phyloP scores from a whole-genome alignment of 2,113 vertebrate species.

The Chrysemys picta region DNA sequence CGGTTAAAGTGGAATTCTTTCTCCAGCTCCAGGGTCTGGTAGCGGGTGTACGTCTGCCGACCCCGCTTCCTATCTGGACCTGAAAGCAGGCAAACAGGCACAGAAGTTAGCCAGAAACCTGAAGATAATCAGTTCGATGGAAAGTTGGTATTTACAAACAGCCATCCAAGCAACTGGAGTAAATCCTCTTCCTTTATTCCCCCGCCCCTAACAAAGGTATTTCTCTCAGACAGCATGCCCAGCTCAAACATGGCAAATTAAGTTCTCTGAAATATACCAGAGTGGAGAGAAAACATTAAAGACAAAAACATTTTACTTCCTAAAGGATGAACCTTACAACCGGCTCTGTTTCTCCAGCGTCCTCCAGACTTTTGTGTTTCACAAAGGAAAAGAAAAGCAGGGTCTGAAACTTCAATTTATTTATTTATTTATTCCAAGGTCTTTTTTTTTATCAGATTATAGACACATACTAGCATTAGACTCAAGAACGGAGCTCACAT shows the following conservation, averaged over 20 bases:
- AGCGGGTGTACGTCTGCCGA: slow-evolving; percentile 91
- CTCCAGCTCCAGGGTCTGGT: slow-evolving; percentile 93
- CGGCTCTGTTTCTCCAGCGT: slow-evolving; percentile 75
- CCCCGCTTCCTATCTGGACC: slow-evolving; percentile 90
- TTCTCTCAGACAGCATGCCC: slow-evolving; percentile 26
- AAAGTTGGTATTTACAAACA: neutral
- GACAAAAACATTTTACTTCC: slow-evolving; percentile 62
- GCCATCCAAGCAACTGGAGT: neutral
- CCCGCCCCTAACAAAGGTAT: slow-evolving; percentile 57
- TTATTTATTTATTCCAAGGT: slow-evolving; percentile 54
- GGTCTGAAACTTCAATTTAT: slow-evolving; percentile 17
- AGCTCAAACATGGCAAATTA: slow-evolving; percentile 22
- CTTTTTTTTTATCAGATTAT: neutral
- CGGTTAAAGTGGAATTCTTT: slow-evolving; percentile 95
- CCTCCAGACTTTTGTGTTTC: slow-evolving; percentile 65
- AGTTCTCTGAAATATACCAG: slow-evolving; percentile 51
- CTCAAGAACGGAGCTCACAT: neutral
- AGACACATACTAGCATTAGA: slow-evolving; percentile 21
- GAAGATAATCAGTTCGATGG: neutral
- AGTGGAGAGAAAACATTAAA: slow-evolving; percentile 29
- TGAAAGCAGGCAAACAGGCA: slow-evolving; percentile 63
- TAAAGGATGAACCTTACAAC: slow-evolving; percentile 65
- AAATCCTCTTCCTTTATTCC: neutral
- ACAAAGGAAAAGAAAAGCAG: slow-evolving; percentile 68
- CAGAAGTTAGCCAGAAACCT: slow-evolving; percentile 26